phyloP scores from a whole-genome alignment of 2,113 vertebrate genomes.

The Columba janthina region DNA sequence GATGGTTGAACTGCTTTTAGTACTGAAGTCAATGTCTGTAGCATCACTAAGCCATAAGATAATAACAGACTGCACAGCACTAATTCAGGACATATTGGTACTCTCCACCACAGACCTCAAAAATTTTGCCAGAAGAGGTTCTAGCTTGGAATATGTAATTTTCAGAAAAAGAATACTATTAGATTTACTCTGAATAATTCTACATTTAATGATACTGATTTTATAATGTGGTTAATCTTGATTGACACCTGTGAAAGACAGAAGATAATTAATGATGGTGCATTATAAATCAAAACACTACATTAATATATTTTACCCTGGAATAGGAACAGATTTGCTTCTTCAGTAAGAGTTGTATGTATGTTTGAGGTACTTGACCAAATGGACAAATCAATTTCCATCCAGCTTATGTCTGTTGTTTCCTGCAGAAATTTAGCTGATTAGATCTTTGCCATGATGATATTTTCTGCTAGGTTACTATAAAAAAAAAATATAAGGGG shows the following conservation, averaged over 20 bases:
- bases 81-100: not conserved
- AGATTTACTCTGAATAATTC: not conserved
- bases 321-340: not conserved
- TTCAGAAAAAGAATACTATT: not conserved
- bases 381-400: not conserved
- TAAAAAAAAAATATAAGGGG: not conserved
- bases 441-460: not conserved
- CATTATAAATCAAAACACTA: not conserved
- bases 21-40: not conserved
- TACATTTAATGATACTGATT: not conserved
- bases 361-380: not conserved
- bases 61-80: not conserved
- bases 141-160: not conserved
- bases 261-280: not conserved
- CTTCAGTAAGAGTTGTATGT: not conserved
- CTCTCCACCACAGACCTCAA: not conserved
- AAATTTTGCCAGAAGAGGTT: not conserved
- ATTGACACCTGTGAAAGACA: not conserved
- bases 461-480: not conserved
- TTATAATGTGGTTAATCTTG: not conserved
- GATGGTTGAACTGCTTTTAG: not conserved
- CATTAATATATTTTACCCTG: not conserved
- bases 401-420: not conserved
- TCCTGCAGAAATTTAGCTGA: not conserved
- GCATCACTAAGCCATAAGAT: not conserved